Conservation (phyloP, 2,113 vertebrate species). For the Danionella cerebrum region DNA sequence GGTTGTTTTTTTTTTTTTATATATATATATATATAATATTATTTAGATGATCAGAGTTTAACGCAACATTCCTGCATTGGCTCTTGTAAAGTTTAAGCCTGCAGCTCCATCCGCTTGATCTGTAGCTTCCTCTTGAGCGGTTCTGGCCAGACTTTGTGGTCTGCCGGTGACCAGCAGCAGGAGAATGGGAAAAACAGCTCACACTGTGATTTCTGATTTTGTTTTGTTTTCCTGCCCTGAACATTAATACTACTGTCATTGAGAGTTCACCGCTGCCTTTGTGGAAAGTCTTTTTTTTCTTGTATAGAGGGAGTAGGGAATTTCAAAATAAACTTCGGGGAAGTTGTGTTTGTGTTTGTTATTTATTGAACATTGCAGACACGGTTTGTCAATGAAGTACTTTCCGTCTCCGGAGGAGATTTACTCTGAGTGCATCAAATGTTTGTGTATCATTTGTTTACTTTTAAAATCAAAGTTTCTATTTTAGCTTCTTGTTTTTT, state of each 20-base stretch:
- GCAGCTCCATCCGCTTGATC: constrained; percentile 74
- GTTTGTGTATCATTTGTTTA: no score
- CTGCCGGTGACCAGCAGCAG: constrained; percentile 88
- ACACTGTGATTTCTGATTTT: constrained; percentile 88
- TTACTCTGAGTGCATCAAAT: no score
- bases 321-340: constrained; percentile 98
- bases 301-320: constrained; percentile 97
- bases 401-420: no score
- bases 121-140: constrained; percentile 68
- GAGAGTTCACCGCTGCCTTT: constrained; percentile 99
- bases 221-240: constrained; percentile 64
- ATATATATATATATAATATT: not conserved
- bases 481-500: no score
- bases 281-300: constrained; percentile 92
- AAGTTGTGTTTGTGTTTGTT: no score
- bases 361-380: no score
- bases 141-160: constrained; percentile 77
- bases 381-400: no score
- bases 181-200: constrained; percentile 75
- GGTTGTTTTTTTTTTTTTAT: constrained; percentile 49
- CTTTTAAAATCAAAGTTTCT: no score
- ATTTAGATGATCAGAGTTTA: constrained; percentile 64
- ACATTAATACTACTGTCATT: constrained; percentile 78
- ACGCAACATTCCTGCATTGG: constrained; percentile 92
- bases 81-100: constrained; percentile 78